Evolutionary conservation across 2,797 vertebrate genomes (phyloP).

Genomic region (Luscinia megarhynchos): DNA sequence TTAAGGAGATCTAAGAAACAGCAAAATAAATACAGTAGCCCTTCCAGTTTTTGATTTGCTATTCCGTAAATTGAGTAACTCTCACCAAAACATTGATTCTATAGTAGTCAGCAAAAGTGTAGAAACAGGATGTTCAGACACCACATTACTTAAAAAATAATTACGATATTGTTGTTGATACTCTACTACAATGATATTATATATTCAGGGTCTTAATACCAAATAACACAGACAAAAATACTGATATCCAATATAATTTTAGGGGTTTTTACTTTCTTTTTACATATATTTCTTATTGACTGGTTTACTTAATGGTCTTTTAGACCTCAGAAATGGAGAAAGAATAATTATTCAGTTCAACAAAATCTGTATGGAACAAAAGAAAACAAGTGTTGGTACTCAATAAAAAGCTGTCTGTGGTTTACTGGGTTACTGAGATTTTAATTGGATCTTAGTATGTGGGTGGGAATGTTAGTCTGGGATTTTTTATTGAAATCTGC

Average conservation of each 20-base stretch:
- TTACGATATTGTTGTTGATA: background rate
- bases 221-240: background rate
- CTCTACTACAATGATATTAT: background rate
- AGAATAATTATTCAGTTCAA: background rate
- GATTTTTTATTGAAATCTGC: background rate
- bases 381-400: background rate
- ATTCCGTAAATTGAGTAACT: background rate
- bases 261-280: background rate
- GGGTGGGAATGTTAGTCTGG: background rate
- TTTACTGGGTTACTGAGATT: background rate
- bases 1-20: background rate
- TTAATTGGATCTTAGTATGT: rapidly evolving
- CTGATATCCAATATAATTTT: background rate
- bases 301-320: background rate
- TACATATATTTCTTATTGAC: background rate
- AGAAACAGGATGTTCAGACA: background rate
- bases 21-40: background rate
- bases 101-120: background rate
- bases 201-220: background rate
- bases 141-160: background rate
- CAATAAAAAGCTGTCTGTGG: background rate
- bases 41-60: background rate
- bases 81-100: background rate
- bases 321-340: background rate
- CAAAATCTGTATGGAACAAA: background rate